Evolutionary conservation across 2,113 vertebrate genomes (phyloP).

Genomic region (Rhynchomys soricoides): DNA sequence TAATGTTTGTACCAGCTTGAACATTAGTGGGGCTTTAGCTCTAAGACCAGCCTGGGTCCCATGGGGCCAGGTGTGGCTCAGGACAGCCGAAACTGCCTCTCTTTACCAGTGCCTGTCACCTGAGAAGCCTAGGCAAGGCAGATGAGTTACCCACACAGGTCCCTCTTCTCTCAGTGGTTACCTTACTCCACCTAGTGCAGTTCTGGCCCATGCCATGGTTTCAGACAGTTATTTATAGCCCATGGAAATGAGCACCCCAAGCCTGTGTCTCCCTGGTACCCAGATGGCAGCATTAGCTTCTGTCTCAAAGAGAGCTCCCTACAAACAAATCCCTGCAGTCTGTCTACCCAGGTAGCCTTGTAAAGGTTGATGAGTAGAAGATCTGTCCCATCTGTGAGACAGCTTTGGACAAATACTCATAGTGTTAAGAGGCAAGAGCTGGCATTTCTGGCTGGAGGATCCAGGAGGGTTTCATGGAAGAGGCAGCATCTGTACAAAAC

Average conservation of each 20-base stretch:
- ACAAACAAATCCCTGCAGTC: constrained; percentile 6
- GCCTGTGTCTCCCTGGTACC: neutral
- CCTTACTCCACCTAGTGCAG: constrained; percentile 55
- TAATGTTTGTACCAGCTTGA: neutral
- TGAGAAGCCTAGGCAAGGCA: constrained; percentile 64
- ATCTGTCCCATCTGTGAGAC: neutral
- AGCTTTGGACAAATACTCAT: neutral
- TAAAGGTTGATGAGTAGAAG: neutral
- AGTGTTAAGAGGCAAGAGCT: neutral
- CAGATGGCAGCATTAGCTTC: neutral
- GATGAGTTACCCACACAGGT: constrained; percentile 76
- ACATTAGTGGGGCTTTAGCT: accelerated
- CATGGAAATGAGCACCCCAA: constrained; percentile 59
- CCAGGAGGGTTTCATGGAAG: neutral
- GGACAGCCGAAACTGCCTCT: neutral
- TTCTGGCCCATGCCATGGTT: constrained; percentile 53
- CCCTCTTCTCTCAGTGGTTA: constrained; percentile 33
- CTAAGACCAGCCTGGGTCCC: neutral
- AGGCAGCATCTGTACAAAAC: neutral
- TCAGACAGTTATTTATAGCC: constrained; percentile 66
- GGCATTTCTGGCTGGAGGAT: neutral
- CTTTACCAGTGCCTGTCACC: constrained; percentile 55
- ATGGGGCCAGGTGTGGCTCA: neutral
- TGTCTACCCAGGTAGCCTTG: neutral
- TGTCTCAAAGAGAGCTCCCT: neutral